phyloP scores from a whole-genome alignment of 2,797 vertebrate genomes.

The Thamnophis elegans region DNA sequence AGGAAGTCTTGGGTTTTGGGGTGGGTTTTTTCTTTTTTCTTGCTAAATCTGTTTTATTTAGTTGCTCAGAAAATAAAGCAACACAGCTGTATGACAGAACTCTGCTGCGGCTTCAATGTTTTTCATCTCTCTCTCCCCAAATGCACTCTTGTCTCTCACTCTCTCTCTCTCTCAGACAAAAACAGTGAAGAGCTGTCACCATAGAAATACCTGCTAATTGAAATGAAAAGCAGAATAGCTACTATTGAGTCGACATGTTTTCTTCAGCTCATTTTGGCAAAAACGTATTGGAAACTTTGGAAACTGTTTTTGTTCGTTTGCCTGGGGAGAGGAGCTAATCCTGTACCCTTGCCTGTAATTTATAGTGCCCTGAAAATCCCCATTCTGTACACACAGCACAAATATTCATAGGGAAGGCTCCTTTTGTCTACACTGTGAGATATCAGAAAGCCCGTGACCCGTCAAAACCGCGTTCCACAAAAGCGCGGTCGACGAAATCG shows the following conservation, averaged over 20 bases:
- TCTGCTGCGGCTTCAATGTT: conserved; percentile 33
- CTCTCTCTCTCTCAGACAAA: conserved; percentile 57
- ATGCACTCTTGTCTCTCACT: conserved; percentile 22
- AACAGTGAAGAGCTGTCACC: conserved; percentile 65
- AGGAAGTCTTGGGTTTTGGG: not conserved
- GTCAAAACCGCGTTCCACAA: too few relatives aligned
- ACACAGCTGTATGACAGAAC: conserved; percentile 32
- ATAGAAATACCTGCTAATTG: conserved; percentile 74
- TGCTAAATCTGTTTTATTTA: conserved; percentile 49
- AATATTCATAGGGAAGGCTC: not conserved
- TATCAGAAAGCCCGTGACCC: too few relatives aligned
- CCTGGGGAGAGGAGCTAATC: not conserved
- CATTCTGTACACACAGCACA: not conserved
- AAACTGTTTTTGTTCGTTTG: conserved; percentile 20
- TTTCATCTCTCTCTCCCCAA: conserved; percentile 56
- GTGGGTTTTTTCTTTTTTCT: not conserved
- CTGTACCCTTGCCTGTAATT: not conserved
- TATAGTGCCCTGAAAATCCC: not conserved
- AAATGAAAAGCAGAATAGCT: conserved; percentile 65
- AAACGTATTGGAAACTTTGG: conserved; percentile 46
- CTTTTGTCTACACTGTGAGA: not conserved
- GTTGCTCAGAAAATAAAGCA: conserved; percentile 17
- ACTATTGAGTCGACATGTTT: conserved; percentile 20
- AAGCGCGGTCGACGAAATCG: too few relatives aligned
- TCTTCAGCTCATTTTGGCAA: conserved; percentile 24